Evolutionary conservation across 2,797 vertebrate species (phyloP).

Genomic region (Nasua narica): DNA sequence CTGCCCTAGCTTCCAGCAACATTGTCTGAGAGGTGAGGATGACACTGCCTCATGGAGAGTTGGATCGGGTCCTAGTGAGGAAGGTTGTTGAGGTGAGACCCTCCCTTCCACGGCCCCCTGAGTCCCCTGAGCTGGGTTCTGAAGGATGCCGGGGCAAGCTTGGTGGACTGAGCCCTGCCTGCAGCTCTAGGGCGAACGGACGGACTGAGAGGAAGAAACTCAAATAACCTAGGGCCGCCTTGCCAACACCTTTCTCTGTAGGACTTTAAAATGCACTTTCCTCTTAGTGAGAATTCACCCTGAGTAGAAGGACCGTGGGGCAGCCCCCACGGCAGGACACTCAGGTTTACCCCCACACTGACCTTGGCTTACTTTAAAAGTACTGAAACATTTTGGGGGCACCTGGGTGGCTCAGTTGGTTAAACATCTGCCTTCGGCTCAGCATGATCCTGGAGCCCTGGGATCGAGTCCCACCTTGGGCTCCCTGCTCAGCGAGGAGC

Average conservation of each 20-base stretch:
- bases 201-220: not conserved
- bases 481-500: not conserved
- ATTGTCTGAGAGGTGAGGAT: not conserved
- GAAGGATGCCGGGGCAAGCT: not conserved
- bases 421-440: not conserved
- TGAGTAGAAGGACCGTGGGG: too few relatives aligned
- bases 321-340: not conserved
- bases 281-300: not conserved
- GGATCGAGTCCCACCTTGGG: not conserved
- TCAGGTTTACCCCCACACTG: not conserved
- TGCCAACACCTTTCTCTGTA: not conserved
- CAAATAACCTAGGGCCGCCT: fast-evolving
- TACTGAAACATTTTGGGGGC: not conserved
- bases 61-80: not conserved
- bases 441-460: not conserved
- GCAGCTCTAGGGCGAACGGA: not conserved
- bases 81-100: not conserved
- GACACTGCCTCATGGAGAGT: fast-evolving
- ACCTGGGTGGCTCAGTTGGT: not conserved
- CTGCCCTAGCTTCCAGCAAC: not conserved
- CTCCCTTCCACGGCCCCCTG: fast-evolving
- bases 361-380: not conserved
- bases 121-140: not conserved
- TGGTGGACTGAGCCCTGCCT: not conserved
- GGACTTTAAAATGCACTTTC: not conserved